Evolutionary conservation across 2,797 vertebrate genomes (phyloP), one percentile per base, ranked within the genome.

Genomic region (Crypturellus tataupa): DNA sequence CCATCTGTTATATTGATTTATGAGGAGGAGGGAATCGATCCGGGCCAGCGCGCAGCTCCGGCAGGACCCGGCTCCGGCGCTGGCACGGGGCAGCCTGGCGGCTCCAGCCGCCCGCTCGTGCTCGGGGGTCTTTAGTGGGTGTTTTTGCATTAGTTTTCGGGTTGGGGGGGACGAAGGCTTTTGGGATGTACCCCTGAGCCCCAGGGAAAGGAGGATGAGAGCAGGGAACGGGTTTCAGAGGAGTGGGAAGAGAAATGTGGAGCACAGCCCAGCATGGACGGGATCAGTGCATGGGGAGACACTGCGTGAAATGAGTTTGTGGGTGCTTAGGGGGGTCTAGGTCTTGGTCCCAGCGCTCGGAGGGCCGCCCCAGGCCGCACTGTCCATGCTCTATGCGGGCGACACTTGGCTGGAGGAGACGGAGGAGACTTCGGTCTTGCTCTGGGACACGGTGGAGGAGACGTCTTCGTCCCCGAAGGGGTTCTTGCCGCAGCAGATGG

Each of bases 381-480:
- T 95, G 96, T 97, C 96, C 94, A 40, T 95, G 91, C 51, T 94
- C 95, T 98, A 98, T 95, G 98, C 97, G 25, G 98, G 97, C 62
- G 97, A 97, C 46, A 97, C 97, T 92, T 97, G 97, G 88, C 96
- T 97, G 95, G 97, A 97, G 63, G 97, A 97, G 81, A 98, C 82
- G 0, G 98, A 98, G 29, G 98, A 98, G 76, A 98, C 98, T 97
- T 98, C 98, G 10, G 98, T 98, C 97, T 98, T 98, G 98, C 98
- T 98, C 87, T 98, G 85, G 59, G 98, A 98, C 12, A 98, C 94
- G 0, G 94, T 7, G 7, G 98, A 98, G 83, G 96, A 96, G 81
- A 91, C 35, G 1, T 98, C 98, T 35, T 98, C 98, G 5, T 98
- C 98, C 59, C 98, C 98, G 94, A 98, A 96, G 40, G 97, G 98